Conservation (phyloP, 1,140 invertebrate species). For the Lethrus apterus region DNA sequence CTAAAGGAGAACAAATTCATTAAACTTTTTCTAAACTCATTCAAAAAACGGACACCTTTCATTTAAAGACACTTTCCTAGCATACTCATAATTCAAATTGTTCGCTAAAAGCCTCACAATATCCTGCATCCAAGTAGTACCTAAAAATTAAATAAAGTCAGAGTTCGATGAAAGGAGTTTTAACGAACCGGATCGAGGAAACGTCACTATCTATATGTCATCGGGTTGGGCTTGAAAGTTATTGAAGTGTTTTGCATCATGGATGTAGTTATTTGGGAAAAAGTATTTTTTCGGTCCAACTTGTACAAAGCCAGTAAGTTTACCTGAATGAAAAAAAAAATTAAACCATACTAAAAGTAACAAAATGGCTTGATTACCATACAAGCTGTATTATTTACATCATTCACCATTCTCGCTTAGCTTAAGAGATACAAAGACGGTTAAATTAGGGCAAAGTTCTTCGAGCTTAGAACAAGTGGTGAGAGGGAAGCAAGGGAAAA, state of each 20-base stretch:
- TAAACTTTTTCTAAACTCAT: constrained; percentile 25
- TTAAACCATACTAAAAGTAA: too few species aligned
- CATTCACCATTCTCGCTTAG: too few species aligned
- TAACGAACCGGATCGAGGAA: constrained; percentile 63
- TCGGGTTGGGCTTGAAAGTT: constrained; percentile 56
- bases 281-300: constrained; percentile 68
- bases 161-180: not conserved
- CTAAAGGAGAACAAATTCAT: constrained; percentile 1
- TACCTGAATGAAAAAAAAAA: constrained; percentile 51
- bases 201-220: constrained; percentile 68
- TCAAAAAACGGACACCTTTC: constrained; percentile 36
- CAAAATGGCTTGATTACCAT: too few species aligned
- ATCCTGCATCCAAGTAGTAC: constrained; percentile 66
- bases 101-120: constrained; percentile 57
- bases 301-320: constrained; percentile 50
- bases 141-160: constrained; percentile 29
- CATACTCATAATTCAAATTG: constrained; percentile 48
- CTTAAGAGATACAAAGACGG: too few species aligned
- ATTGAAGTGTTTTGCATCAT: constrained; percentile 58
- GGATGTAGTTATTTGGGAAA: constrained; percentile 55
- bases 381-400: too few species aligned
- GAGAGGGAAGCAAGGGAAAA: too few species aligned
- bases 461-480: too few species aligned
- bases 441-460: too few species aligned
- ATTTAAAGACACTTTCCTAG: constrained; percentile 36